These are phyloP conservation scores for Malacoctenus gilli DNA, from an alignment of 2,797 vertebrate species.

Conservation along the genomic window DNA sequence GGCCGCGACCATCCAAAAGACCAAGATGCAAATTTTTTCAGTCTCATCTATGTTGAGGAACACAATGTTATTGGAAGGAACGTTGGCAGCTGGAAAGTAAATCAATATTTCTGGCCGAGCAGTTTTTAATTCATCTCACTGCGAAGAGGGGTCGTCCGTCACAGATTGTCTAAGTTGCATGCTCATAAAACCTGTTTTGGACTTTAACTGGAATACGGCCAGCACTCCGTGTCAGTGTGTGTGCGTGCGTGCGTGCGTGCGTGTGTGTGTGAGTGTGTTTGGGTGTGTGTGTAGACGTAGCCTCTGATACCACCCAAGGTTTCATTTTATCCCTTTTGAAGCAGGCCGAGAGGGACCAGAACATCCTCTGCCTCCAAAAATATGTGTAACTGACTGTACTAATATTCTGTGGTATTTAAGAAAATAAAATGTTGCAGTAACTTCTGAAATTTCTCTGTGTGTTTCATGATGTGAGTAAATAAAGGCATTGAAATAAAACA, in stretches of 20 bases:
- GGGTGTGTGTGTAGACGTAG: slow-evolving; percentile 53
- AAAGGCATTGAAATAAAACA: too few relatives aligned
- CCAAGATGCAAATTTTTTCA: slow-evolving; percentile 11
- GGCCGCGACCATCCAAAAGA: slow-evolving; percentile 26
- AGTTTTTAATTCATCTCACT: too few relatives aligned
- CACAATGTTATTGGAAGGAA: too few relatives aligned
- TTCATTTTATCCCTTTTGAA: slow-evolving; percentile 54
- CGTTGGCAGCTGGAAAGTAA: slow-evolving; percentile 1
- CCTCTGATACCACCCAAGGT: slow-evolving; percentile 54
- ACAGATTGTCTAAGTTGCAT: slow-evolving; percentile 20
- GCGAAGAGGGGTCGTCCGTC: slow-evolving; percentile 13
- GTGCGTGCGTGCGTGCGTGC: background rate
- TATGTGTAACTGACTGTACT: slow-evolving; percentile 79
- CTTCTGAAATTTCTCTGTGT: too few relatives aligned
- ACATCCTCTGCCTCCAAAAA: slow-evolving; percentile 69
- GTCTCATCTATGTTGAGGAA: background rate
- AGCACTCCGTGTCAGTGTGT: slow-evolving; percentile 3
- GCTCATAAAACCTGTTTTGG: slow-evolving; percentile 16
- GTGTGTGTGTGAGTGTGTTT: slow-evolving; percentile 6
- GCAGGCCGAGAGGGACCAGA: slow-evolving; percentile 58
- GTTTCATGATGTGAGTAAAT: too few relatives aligned
- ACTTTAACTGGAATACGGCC: slow-evolving; percentile 34
- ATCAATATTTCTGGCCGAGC: slow-evolving; percentile 2
- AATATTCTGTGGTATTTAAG: slow-evolving; percentile 81
- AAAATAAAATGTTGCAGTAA: slow-evolving; percentile 65